Base-by-base conservation (phyloP, 2,888 invertebrate species). In the Agrotis puta region DNA sequence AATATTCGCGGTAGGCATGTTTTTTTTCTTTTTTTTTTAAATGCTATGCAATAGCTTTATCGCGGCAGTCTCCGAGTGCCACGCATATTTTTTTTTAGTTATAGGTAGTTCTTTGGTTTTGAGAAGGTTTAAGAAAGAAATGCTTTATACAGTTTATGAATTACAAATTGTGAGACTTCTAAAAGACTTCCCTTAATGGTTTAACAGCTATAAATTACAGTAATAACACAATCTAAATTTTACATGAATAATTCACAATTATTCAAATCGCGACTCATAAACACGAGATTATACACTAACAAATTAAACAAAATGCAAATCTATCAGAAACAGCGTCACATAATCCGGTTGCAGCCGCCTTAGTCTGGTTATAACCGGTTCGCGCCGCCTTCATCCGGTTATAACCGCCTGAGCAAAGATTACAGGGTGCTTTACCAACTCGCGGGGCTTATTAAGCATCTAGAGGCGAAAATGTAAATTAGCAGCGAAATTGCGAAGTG, bases 401-500 rank as follows among this genome's bases (percentile, higher is more conserved):
- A 82, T 77, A 85, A 79, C 85, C 79, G 82, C 85, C 81, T 63
- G 59, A 70, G 79, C 79, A 82, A 83, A 87, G 89, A 91, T 90
- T 90, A 91, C 89, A 90, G 88, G 85, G 87, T 82, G 83, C 86
- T 84, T 82, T 71, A 83, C 81, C 82, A 84, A 86, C 82, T 88
- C 83, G 83, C 79, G 77, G 82, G 84, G 86, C 88, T 90, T 91
- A 92, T 91, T 92, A 90, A 92, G 85, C 87, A 81, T 81, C 81
- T 86, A 82, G 83, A 85, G 71, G 75, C 86, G 85, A 84, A 89
- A 91, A 92, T 92, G 91, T 86, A 91, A 91, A 91, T 92, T 89
- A 87, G 86, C 85, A 84, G 66, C 83, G 88, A 87, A 91, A 90
- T 89, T 89, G 88, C 86, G 76, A 83, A 85, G 81, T 85, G 84